Evolutionary conservation across 1,140 invertebrate species (phyloP).

Genomic region (Conus ventricosus): DNA sequence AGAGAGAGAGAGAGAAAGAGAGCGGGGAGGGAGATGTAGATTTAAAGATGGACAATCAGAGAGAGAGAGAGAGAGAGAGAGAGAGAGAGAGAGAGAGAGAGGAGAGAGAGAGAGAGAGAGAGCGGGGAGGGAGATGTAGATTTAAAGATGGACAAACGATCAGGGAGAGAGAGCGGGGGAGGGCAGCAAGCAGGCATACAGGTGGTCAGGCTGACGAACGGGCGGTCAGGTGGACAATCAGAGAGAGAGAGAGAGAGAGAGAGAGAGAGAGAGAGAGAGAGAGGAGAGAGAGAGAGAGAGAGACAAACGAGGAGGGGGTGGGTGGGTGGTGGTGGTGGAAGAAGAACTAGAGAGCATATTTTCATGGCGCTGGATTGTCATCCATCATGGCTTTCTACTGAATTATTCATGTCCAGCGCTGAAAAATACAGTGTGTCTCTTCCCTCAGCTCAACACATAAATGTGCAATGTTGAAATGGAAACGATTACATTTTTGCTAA

Average conservation of each 20-base stretch:
- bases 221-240: neutral
- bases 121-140: neutral
- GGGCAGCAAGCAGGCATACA: neutral
- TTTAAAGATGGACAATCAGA: neutral
- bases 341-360: neutral
- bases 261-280: constrained; percentile 3
- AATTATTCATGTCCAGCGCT: too few relatives aligned
- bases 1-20: too few relatives aligned
- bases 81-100: neutral
- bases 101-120: neutral
- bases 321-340: neutral
- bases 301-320: neutral
- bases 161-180: neutral
- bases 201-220: neutral
- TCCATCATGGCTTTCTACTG: too few relatives aligned
- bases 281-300: neutral
- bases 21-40: neutral
- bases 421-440: too few relatives aligned
- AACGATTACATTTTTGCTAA: too few relatives aligned
- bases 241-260: neutral
- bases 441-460: too few relatives aligned
- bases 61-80: neutral
- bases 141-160: neutral
- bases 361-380: too few relatives aligned
- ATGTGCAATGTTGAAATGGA: too few relatives aligned